Percentiles rank a stretch among this genome's conserved stretches.
These are phyloP conservation scores for Hydrozoanthus tunicans DNA, from an alignment of 64 coral and sea anemone genomes.

Conservation along the genomic window DNA sequence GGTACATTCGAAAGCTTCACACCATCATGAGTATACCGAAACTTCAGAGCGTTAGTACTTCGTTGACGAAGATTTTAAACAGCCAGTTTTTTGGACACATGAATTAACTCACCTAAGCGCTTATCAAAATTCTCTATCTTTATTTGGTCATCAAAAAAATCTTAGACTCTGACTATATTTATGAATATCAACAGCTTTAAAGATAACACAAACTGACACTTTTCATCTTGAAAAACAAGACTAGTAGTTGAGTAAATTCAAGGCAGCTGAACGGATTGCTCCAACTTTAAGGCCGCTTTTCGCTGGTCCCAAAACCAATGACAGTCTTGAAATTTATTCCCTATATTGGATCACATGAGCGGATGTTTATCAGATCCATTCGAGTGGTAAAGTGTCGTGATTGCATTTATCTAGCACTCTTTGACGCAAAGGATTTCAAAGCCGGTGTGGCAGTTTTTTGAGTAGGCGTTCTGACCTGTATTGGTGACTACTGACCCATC, in stretches of 20 bases:
- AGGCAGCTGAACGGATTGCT: too few relatives aligned
- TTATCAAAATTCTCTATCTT: neutral
- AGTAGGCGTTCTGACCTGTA: constrained; percentile 40
- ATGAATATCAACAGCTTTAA: neutral
- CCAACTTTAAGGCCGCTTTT: too few relatives aligned
- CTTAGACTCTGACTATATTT: neutral
- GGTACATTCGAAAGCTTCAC: too few relatives aligned
- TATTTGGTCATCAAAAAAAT: neutral
- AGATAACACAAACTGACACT: neutral
- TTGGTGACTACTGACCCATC: constrained; percentile 35
- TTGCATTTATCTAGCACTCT: neutral
- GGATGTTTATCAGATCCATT: constrained; percentile 8
- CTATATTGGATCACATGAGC: neutral
- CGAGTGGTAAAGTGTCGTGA: constrained; percentile 56
- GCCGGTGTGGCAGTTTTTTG: constrained; percentile 35
- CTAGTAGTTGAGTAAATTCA: neutral
- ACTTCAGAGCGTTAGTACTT: neutral
- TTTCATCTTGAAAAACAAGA: neutral
- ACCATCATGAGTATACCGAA: too few relatives aligned
- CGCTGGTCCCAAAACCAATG: neutral
- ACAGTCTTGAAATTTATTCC: neutral
- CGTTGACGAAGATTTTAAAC: neutral
- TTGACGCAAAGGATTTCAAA: constrained; percentile 41
- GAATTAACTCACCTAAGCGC: neutral
- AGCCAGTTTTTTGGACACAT: neutral